phyloP scores from a whole-genome alignment of 2,888 invertebrate genomes.

The Agrochola circellaris region DNA sequence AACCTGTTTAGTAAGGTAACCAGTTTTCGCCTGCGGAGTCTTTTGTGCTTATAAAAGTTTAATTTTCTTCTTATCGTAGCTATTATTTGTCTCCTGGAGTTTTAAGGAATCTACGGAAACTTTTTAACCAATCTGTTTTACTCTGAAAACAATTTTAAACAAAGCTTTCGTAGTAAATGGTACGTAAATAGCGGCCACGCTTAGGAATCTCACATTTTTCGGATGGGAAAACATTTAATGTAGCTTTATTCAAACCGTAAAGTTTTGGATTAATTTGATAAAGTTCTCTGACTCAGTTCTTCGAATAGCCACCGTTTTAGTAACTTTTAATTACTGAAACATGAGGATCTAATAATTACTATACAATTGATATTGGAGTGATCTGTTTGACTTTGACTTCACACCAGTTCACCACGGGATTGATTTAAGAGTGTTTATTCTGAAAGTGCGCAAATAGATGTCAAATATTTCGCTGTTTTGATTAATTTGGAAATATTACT shows the following conservation, averaged over 20 bases:
- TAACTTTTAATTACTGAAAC: background rate
- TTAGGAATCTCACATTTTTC: constrained; percentile 28
- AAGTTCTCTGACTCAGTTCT: background rate
- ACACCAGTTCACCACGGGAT: background rate
- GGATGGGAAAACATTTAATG: constrained; percentile 20
- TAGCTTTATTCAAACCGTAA: constrained; percentile 25
- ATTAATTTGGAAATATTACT: too few relatives aligned
- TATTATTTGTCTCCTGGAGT: constrained; percentile 33
- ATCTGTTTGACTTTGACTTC: background rate
- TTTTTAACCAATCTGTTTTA: constrained; percentile 53
- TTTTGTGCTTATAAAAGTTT: constrained; percentile 29
- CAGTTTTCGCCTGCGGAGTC: background rate
- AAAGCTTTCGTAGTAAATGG: constrained; percentile 33
- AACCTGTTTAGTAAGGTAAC: background rate
- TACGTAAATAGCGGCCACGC: constrained; percentile 35
- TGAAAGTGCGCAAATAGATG: too few relatives aligned
- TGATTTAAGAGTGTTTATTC: background rate
- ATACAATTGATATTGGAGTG: background rate
- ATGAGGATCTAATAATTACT: background rate
- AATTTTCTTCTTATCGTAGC: constrained; percentile 32
- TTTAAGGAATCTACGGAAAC: constrained; percentile 48
- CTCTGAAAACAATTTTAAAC: constrained; percentile 34
- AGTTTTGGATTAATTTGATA: constrained; percentile 36
- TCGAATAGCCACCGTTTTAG: constrained; percentile 2
- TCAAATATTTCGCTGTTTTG: too few relatives aligned